Conservation (phyloP, 2,797 vertebrate species). For the Mormyrops boulengeri region DNA sequence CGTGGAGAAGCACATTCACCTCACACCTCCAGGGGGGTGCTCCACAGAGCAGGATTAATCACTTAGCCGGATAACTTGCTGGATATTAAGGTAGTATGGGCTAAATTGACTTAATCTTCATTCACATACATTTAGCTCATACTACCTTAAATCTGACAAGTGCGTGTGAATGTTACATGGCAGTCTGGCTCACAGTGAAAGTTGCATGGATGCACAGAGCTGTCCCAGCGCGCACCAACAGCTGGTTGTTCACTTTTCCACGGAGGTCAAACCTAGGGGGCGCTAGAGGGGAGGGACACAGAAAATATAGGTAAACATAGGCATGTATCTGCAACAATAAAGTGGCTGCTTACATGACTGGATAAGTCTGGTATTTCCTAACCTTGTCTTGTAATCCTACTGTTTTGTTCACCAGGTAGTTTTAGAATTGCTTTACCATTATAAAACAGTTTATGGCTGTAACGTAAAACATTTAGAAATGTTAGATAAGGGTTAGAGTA, state of each 20-base stretch:
- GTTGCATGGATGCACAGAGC: constrained; percentile 49
- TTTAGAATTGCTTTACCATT: not conserved
- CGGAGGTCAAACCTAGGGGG: constrained; percentile 53
- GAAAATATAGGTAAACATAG: not conserved
- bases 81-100: not conserved
- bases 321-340: not conserved
- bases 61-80: not conserved
- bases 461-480: not conserved
- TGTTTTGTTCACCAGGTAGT: not conserved
- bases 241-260: constrained; percentile 57
- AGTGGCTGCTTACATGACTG: not conserved
- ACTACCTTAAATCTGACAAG: not conserved
- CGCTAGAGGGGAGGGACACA: constrained; percentile 29
- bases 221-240: constrained; percentile 56
- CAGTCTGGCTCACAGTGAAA: constrained; percentile 52
- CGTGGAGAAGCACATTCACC: not conserved
- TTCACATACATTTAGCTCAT: not conserved
- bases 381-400: not conserved
- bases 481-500: not conserved
- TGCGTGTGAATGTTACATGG: not conserved
- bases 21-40: not conserved
- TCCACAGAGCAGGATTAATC: not conserved
- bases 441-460: not conserved
- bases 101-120: not conserved
- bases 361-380: not conserved